Percentiles rank a stretch among this genome's conserved stretches.
Conservation (phyloP, 35 echinoderm and acorn worm species). For the Eucidaris tribuloides region DNA sequence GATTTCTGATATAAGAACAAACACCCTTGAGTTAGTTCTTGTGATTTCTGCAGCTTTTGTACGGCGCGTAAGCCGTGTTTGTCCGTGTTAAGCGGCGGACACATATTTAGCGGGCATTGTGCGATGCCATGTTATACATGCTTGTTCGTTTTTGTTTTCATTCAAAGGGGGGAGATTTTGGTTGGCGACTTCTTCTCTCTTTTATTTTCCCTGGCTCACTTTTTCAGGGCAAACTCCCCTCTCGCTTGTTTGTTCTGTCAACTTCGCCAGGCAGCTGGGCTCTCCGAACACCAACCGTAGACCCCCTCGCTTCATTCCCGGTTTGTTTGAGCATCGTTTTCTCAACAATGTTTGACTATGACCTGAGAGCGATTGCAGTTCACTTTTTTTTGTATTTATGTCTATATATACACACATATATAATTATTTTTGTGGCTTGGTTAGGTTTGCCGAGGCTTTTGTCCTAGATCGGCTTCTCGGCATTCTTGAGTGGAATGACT, state of each 20-base stretch:
- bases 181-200: slow-evolving; percentile 6
- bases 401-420: slow-evolving; percentile 8
- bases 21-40: slow-evolving; percentile 14
- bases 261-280: slow-evolving; percentile 20
- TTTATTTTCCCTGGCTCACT: slow-evolving; percentile 16
- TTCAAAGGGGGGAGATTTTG: not conserved
- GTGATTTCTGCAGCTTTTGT: slow-evolving; percentile 30
- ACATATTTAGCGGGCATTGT: slow-evolving; percentile 29
- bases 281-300: not conserved
- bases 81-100: not conserved
- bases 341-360: not conserved
- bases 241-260: slow-evolving; percentile 32
- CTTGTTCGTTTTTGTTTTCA: not conserved
- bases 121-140: slow-evolving; percentile 30
- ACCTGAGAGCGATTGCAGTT: not conserved
- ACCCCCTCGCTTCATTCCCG: not conserved
- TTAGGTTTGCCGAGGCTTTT: not conserved
- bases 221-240: slow-evolving; percentile 28
- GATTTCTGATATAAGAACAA: slow-evolving; percentile 12
- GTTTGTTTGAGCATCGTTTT: not conserved
- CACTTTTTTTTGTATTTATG: slow-evolving; percentile 5
- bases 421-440: not conserved
- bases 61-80: slow-evolving; percentile 5
- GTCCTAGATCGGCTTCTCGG: not conserved
- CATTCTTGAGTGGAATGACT: slow-evolving; percentile 11